Percentiles rank a stretch among this genome's conserved stretches.
These are phyloP conservation scores for Pangasius macronema DNA, from an alignment of 2,797 vertebrate species.

Conservation along the genomic window DNA sequence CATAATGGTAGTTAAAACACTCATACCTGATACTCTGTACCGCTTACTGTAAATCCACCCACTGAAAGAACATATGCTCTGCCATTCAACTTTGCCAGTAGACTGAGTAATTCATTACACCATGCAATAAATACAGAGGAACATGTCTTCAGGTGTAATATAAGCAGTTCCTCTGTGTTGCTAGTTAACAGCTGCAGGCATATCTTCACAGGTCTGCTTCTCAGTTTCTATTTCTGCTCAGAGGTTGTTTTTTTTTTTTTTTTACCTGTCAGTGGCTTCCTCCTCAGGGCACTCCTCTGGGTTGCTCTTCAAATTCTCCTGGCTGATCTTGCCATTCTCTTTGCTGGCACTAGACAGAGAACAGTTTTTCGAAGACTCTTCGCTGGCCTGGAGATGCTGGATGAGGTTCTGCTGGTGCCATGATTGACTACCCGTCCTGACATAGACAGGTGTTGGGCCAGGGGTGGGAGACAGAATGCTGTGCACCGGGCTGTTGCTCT, in stretches of 20 bases:
- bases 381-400: constrained; percentile 78
- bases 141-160: constrained; percentile 29
- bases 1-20: constrained; percentile 23
- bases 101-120: constrained; percentile 31
- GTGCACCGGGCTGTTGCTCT: constrained; percentile 87
- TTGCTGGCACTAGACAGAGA: constrained; percentile 74
- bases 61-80: constrained; percentile 34
- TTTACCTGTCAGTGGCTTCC: constrained; percentile 88
- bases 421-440: constrained; percentile 78
- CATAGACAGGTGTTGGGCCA: constrained; percentile 80
- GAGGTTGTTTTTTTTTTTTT: constrained; percentile 57
- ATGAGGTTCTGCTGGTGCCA: constrained; percentile 86
- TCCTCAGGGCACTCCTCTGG: constrained; percentile 78
- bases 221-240: constrained; percentile 42
- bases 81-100: constrained; percentile 13
- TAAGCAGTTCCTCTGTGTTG: constrained; percentile 39
- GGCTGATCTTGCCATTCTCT: constrained; percentile 72
- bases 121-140: constrained; percentile 22
- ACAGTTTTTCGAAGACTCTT: constrained; percentile 77
- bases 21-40: constrained; percentile 27
- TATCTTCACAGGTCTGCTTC: constrained; percentile 40
- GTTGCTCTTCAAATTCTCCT: constrained; percentile 80
- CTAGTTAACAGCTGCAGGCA: constrained; percentile 44
- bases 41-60: constrained; percentile 40
- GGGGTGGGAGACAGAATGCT: constrained; percentile 85